Base-by-base conservation (phyloP, 64 coral and sea anemone species). In the Catalaphyllia jardinei region DNA sequence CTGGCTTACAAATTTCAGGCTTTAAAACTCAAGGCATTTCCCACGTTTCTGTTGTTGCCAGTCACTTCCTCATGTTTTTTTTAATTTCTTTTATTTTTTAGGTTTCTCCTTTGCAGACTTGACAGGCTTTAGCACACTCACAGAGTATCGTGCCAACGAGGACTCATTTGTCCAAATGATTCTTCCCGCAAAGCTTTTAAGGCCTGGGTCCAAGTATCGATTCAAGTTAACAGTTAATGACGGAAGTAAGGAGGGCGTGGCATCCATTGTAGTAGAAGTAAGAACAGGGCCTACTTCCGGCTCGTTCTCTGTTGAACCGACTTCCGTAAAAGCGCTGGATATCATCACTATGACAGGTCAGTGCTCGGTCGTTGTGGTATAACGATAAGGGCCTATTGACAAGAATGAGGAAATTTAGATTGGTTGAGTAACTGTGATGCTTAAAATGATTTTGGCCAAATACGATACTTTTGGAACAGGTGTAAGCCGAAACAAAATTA, bases 151-250 rank as follows among this genome's bases (percentile, higher is more conserved):
- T 33, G 20, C 52, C 29, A 10, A 16, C 25, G 10, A 54, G 13
- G 49, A 24, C 7, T 77, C 71, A 52, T 59, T 54, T 46, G 72
- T 46, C 10, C 51, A 19, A 4, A 6, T 88, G 57, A 76, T 14
- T 27, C 24, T 88, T n/a, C 71, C 74, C 71, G n/a, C 19, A 35
- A 42, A 46, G 4, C 17, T 60, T 38, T 52, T 88, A 12, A 60
- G 60, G 13, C 22, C 51, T 18, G 71, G 52, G 0, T 76, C 86
- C 8, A 88, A 77, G 72, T 88, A 88, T 88, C 71, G 69, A 22
- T 88, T 75, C 69, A 33, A 61, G 86, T 29, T 88, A 46, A 74
- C 71, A 59, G 71, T 88, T 10, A 61, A 74, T 52, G 71, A 61
- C 18, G 86, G 74, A 3, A 63, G 50, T 46, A 59, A 74, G 17